phyloP scores from a whole-genome alignment of 2,888 invertebrate species.

The Unio pictorum region DNA sequence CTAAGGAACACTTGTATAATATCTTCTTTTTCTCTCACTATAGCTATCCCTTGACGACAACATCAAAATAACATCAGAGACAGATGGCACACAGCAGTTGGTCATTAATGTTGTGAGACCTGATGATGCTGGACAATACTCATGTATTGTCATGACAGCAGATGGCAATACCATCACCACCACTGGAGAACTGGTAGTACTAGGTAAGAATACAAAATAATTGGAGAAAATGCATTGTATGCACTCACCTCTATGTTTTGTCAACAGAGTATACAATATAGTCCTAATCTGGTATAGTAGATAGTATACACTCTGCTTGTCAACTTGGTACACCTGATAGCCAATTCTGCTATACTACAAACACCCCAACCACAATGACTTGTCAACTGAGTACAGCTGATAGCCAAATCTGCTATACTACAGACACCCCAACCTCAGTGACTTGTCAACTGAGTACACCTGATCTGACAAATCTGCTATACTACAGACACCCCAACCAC shows the following conservation, averaged over 20 bases:
- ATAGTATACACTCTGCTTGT: no score
- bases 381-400: no score
- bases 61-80: constrained; percentile 26
- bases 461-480: no score
- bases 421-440: no score
- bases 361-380: no score
- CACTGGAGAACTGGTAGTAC: constrained; percentile 42
- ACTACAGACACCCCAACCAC: no score
- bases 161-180: constrained; percentile 45
- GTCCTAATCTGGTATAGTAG: no score
- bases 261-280: neutral
- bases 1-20: no score
- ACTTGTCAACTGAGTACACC: no score
- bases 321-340: no score
- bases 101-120: constrained; percentile 75
- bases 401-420: no score
- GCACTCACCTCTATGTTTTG: neutral
- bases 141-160: constrained; percentile 53
- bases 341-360: no score
- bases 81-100: constrained; percentile 71
- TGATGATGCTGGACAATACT: constrained; percentile 62
- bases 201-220: constrained; percentile 28
- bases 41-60: constrained; percentile 30
- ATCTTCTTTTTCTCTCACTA: constrained; percentile 1
- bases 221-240: neutral